A percentile compares a stretch with the other conserved stretches of the same genome.
phyloP scores from a whole-genome alignment of 2,113 vertebrate genomes.

The Azemiops feae region DNA sequence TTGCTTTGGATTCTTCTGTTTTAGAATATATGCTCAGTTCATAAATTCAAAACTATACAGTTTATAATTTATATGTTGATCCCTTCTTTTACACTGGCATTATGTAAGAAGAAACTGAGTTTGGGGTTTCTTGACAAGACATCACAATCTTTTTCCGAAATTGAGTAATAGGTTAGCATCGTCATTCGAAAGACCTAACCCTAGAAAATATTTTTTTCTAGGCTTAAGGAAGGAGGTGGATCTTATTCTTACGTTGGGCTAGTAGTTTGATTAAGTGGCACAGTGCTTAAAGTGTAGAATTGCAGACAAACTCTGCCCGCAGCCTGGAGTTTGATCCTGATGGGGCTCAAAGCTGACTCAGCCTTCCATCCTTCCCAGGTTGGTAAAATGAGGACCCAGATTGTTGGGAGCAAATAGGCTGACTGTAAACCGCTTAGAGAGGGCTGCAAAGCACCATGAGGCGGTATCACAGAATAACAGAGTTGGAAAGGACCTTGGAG shows the following conservation, averaged over 20 bases:
- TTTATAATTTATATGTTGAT: not conserved
- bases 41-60: too few relatives aligned
- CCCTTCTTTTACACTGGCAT: not conserved
- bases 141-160: not conserved
- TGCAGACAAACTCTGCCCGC: not conserved
- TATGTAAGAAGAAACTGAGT: not conserved
- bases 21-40: not conserved
- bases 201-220: not conserved
- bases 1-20: not conserved
- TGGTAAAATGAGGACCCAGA: not conserved
- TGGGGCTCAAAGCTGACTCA: not conserved
- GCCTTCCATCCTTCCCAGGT: not conserved
- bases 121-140: not conserved
- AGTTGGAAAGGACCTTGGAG: not conserved
- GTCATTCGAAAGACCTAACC: not conserved
- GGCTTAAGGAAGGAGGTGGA: not conserved
- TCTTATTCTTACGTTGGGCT: not conserved
- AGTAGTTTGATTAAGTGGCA: not conserved
- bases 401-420: not conserved
- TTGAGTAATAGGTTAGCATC: not conserved
- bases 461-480: not conserved
- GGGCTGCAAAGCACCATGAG: not conserved
- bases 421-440: not conserved
- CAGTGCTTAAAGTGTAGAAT: not conserved
- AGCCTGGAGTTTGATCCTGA: too few relatives aligned